These are phyloP conservation scores for Tursiops truncatus DNA, from an alignment of 2,113 vertebrate species.

Conservation along the genomic window DNA sequence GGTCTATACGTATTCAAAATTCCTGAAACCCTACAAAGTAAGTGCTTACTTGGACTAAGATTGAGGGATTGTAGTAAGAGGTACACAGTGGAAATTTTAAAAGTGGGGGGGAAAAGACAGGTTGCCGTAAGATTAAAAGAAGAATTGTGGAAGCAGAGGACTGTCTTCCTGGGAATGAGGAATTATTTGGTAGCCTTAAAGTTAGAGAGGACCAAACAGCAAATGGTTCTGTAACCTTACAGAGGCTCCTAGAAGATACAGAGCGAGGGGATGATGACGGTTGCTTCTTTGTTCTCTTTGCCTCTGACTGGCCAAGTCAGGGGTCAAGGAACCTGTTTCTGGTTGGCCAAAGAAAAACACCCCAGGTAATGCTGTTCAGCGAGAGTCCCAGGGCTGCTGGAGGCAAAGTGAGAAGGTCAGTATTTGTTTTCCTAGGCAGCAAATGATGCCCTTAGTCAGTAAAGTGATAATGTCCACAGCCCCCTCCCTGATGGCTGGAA, in stretches of 20 bases:
- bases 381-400: neutral
- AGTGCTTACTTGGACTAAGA: neutral
- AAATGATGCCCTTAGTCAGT: conserved; percentile 3
- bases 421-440: conserved; percentile 21
- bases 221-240: neutral
- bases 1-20: neutral
- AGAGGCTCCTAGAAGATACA: neutral
- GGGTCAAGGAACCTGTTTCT: conserved; percentile 37
- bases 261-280: rapidly evolving
- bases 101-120: neutral
- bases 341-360: neutral
- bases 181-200: neutral
- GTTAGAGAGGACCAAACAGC: neutral
- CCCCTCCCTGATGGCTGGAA: neutral
- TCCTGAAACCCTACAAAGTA: neutral
- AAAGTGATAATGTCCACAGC: neutral
- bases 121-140: neutral
- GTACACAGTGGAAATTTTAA: neutral
- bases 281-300: neutral
- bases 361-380: neutral
- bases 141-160: neutral
- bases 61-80: neutral
- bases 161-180: neutral
- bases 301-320: neutral
- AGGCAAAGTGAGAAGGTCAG: neutral